A percentile compares a stretch with the other conserved stretches of the same genome.
Conservation (phyloP, 1,140 invertebrate genomes). For the Drosophila burlai region DNA sequence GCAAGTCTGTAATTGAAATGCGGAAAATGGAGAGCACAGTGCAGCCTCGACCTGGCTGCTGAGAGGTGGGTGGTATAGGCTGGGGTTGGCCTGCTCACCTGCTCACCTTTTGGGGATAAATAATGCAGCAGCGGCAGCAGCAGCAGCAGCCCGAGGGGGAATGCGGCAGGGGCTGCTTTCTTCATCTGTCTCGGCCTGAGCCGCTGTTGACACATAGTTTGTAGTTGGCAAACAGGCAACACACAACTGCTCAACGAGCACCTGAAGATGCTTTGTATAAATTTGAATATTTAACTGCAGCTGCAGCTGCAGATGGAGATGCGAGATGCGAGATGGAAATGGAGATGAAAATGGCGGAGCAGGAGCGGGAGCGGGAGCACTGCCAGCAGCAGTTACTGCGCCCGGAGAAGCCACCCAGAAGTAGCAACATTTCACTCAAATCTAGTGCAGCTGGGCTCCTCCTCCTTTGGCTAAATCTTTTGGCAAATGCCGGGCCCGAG, state of each 20-base stretch:
- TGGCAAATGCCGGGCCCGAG: slow-evolving; percentile 21
- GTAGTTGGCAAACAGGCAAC: slow-evolving; percentile 72
- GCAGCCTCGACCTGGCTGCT: slow-evolving; percentile 64
- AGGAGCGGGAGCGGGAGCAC: not conserved
- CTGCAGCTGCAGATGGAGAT: slow-evolving; percentile 29
- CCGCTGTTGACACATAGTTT: slow-evolving; percentile 79
- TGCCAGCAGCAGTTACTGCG: slow-evolving; percentile 22
- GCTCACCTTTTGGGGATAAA: slow-evolving; percentile 57
- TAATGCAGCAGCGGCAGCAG: slow-evolving; percentile 64
- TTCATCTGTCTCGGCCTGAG: slow-evolving; percentile 67
- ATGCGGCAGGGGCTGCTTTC: slow-evolving; percentile 52
- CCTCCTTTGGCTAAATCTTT: slow-evolving; percentile 30
- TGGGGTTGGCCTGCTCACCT: not conserved
- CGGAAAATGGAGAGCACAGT: slow-evolving; percentile 59
- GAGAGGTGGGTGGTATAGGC: slow-evolving; percentile 8
- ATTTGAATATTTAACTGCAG: slow-evolving; percentile 79
- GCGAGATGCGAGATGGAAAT: slow-evolving; percentile 5
- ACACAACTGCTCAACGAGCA: slow-evolving; percentile 63
- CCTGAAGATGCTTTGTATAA: slow-evolving; percentile 81
- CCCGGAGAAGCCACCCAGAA: slow-evolving; percentile 6
- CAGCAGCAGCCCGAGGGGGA: not conserved
- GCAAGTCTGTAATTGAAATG: slow-evolving; percentile 71
- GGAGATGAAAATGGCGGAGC: slow-evolving; percentile 1
- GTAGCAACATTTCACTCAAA: slow-evolving; percentile 57
- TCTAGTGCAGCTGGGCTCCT: slow-evolving; percentile 47